Evolutionary conservation across 2,113 vertebrate species (phyloP).

Genomic region (Gorsachius goisagi): DNA sequence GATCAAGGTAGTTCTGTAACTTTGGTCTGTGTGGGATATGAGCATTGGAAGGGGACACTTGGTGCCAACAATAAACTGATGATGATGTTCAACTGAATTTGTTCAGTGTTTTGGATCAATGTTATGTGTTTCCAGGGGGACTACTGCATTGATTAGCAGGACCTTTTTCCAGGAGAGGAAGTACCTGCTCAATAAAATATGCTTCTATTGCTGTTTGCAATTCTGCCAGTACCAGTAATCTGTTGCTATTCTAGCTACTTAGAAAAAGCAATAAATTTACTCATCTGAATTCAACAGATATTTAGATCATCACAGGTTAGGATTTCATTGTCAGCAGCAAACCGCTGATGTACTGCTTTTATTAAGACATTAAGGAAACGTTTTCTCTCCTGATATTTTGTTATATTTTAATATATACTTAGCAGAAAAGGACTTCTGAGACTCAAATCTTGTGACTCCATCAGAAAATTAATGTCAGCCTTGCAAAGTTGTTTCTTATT

Average conservation of each 20-base stretch:
- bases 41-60: not conserved
- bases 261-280: not conserved
- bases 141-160: not conserved
- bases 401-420: not conserved
- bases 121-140: accelerated
- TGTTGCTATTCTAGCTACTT: not conserved
- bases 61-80: not conserved
- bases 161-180: not conserved
- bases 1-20: not conserved
- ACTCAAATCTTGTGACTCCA: not conserved
- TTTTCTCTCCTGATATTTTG: not conserved
- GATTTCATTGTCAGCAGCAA: not conserved
- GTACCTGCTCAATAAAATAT: not conserved
- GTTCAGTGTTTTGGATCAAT: not conserved
- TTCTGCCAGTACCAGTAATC: not conserved
- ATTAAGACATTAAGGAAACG: not conserved
- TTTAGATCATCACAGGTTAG: not conserved
- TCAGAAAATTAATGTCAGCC: not conserved
- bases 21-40: not conserved
- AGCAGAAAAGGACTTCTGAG: not conserved
- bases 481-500: not conserved
- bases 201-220: not conserved
- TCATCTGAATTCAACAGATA: not conserved
- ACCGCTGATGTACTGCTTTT: not conserved
- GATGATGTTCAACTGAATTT: not conserved